phyloP scores from a whole-genome alignment of 53 echinoderm and acorn worm genomes.

The Paracentrotus lividus region DNA sequence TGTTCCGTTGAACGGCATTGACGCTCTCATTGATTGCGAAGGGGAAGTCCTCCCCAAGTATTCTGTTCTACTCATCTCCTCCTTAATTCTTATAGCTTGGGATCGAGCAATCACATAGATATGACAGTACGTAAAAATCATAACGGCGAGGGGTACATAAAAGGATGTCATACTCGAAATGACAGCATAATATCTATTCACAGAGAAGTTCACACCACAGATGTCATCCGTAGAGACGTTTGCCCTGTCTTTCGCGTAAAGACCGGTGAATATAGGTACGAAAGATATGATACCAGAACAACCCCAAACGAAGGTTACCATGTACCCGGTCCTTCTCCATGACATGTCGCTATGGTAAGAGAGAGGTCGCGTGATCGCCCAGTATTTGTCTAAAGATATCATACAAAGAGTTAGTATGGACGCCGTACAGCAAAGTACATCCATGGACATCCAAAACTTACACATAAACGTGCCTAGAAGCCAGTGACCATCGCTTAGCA shows the following conservation, averaged over 20 bases:
- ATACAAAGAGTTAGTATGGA: slow-evolving; percentile 79
- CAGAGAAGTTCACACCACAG: slow-evolving; percentile 77
- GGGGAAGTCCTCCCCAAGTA: slow-evolving; percentile 47
- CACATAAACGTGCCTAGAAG: slow-evolving; percentile 70
- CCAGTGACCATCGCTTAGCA: slow-evolving; percentile 71
- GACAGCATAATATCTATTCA: slow-evolving; percentile 72
- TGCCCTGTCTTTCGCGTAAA: slow-evolving; percentile 56
- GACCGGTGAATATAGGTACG: slow-evolving; percentile 76
- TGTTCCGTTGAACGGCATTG: slow-evolving; percentile 11
- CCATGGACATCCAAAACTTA: slow-evolving; percentile 82
- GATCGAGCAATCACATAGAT: slow-evolving; percentile 77
- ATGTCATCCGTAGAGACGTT: slow-evolving; percentile 28
- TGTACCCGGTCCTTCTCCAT: slow-evolving; percentile 63
- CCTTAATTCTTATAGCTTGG: slow-evolving; percentile 71
- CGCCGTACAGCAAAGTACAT: slow-evolving; percentile 80
- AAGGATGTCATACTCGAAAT: slow-evolving; percentile 79
- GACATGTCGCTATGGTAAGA: slow-evolving; percentile 70
- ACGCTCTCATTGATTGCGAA: slow-evolving; percentile 16
- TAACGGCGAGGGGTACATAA: slow-evolving; percentile 74
- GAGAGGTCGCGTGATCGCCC: slow-evolving; percentile 77
- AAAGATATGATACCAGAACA: slow-evolving; percentile 78
- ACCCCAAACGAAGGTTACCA: slow-evolving; percentile 78
- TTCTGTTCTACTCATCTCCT: slow-evolving; percentile 62
- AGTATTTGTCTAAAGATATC: slow-evolving; percentile 80
- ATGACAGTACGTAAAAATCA: slow-evolving; percentile 80